These are phyloP conservation scores for Drosophila helvetica DNA, from an alignment of 2,888 invertebrate species.

Conservation along the genomic window DNA sequence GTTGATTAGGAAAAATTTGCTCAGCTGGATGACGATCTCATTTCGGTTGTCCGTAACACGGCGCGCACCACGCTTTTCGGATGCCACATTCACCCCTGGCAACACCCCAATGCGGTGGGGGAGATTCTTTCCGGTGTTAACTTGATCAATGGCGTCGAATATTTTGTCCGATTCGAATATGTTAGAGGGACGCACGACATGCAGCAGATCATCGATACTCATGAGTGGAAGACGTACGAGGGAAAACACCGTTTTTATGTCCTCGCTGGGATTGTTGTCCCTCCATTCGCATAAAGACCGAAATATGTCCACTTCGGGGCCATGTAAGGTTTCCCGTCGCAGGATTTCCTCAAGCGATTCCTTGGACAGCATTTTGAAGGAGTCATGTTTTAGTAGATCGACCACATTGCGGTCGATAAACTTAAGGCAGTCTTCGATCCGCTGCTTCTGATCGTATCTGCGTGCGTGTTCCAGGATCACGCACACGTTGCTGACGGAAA, in stretches of 20 bases:
- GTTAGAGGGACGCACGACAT: slow-evolving; percentile 93
- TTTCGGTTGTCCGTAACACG: too few relatives aligned
- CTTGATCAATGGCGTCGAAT: slow-evolving; percentile 96
- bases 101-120: slow-evolving; percentile 92
- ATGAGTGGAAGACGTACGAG: slow-evolving; percentile 93
- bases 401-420: slow-evolving; percentile 96
- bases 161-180: slow-evolving; percentile 95
- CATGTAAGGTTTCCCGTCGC: slow-evolving; percentile 97
- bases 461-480: slow-evolving; percentile 95
- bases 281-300: slow-evolving; percentile 94
- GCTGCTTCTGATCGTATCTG: slow-evolving; percentile 87
- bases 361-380: slow-evolving; percentile 92
- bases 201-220: slow-evolving; percentile 93
- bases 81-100: slow-evolving; percentile 97
- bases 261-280: slow-evolving; percentile 88
- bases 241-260: slow-evolving; percentile 85
- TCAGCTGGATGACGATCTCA: slow-evolving; percentile 88
- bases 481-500: slow-evolving; percentile 95
- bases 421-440: slow-evolving; percentile 92
- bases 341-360: slow-evolving; percentile 92
- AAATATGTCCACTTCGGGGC: slow-evolving; percentile 97
- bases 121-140: slow-evolving; percentile 91
- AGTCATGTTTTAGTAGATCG: slow-evolving; percentile 92
- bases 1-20: slow-evolving; percentile 94
- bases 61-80: slow-evolving; percentile 8